phyloP scores from a whole-genome alignment of 2,113 vertebrate species.

The Tympanuchus pallidicinctus region DNA sequence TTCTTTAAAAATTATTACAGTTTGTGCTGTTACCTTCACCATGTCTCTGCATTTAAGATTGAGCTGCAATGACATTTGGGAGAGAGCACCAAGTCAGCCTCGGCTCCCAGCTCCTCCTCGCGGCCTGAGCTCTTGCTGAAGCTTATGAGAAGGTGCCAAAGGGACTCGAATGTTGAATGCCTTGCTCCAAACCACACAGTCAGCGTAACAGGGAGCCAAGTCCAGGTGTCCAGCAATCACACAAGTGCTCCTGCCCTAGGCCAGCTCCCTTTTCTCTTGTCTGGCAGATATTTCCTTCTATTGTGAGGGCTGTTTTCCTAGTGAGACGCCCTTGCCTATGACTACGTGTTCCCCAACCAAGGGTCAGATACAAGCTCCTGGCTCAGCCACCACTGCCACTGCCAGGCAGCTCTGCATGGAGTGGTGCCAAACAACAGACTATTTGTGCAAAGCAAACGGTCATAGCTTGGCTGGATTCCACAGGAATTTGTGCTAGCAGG shows the following conservation, averaged over 20 bases:
- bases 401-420: not conserved
- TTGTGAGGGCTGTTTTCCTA: slow-evolving; percentile 25
- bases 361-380: not conserved
- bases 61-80: not conserved
- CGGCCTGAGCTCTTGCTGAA: not conserved
- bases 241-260: not conserved
- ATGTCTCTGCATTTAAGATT: not conserved
- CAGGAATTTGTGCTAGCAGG: not conserved
- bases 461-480: not conserved
- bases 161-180: not conserved
- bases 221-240: slow-evolving; percentile 17
- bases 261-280: not conserved
- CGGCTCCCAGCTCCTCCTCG: not conserved
- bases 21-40: not conserved
- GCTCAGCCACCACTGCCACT: not conserved
- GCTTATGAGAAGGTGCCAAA: not conserved
- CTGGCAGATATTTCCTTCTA: slow-evolving; percentile 44
- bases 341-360: not conserved
- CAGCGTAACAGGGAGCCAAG: not conserved
- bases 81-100: not conserved
- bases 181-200: not conserved
- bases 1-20: not conserved
- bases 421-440: not conserved
- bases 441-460: not conserved
- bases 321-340: not conserved